Percentiles rank a stretch among this genome's conserved stretches.
These are phyloP conservation scores for Pogonognathellus flavescens DNA, from an alignment of 1,140 invertebrate genomes.

Conservation along the genomic window DNA sequence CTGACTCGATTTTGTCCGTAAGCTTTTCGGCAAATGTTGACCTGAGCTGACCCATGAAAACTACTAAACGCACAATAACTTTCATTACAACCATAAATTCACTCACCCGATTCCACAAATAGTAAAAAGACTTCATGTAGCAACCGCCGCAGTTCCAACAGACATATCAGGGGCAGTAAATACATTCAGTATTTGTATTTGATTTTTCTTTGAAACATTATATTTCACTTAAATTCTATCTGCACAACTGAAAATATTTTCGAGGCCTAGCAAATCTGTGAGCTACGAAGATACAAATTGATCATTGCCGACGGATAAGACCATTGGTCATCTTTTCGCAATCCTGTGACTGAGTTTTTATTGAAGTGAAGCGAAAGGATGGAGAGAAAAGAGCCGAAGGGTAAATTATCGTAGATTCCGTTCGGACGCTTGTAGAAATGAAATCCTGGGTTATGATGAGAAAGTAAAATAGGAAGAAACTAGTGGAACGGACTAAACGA, in stretches of 20 bases:
- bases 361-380: conserved; percentile 14
- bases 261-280: too few species aligned
- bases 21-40: neutral
- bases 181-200: neutral
- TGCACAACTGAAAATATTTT: too few species aligned
- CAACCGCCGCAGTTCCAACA: too few species aligned
- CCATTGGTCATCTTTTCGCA: too few species aligned
- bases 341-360: too few species aligned
- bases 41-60: conserved; percentile 3
- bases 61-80: neutral
- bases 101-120: neutral
- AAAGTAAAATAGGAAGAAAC: conserved; percentile 14
- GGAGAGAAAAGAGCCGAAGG: conserved; percentile 36
- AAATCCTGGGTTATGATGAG: conserved; percentile 33
- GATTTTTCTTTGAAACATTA: neutral
- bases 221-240: too few species aligned
- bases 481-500: neutral
- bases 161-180: neutral
- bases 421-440: conserved; percentile 30
- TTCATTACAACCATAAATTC: neutral
- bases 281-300: too few species aligned
- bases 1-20: conserved; percentile 8
- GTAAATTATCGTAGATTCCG: neutral
- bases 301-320: too few species aligned
- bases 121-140: too few species aligned